Evolutionary conservation across 2,113 vertebrate species (phyloP).

Genomic region (Corvus moneduloides): DNA sequence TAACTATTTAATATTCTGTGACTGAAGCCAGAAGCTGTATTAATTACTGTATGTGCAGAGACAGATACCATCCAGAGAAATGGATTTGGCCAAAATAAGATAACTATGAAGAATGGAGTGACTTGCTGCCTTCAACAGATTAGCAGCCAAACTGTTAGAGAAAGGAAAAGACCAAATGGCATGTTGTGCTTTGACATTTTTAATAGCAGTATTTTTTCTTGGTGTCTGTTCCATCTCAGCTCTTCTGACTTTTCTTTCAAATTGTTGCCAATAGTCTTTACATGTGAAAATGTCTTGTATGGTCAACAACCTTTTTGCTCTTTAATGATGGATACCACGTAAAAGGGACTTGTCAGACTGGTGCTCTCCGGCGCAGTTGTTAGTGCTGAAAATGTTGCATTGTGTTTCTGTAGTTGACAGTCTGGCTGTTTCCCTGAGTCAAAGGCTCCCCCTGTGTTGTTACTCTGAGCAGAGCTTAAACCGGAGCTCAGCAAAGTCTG

Average conservation of each 20-base stretch:
- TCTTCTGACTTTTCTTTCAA: background rate
- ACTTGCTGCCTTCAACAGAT: background rate
- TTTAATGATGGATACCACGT: background rate
- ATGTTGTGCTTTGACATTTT: background rate
- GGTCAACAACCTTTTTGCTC: background rate
- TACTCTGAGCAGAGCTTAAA: background rate
- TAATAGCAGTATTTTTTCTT: background rate
- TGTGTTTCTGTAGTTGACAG: background rate
- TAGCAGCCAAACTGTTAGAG: background rate
- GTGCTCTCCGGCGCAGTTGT: background rate
- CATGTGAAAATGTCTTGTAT: background rate
- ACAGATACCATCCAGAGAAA: background rate
- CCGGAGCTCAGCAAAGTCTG: background rate
- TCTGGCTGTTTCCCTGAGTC: background rate
- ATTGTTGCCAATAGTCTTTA: background rate
- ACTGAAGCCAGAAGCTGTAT: background rate
- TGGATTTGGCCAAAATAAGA: background rate
- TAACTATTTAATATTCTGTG: slow-evolving; percentile 5
- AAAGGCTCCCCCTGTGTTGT: background rate
- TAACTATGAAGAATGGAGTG: background rate
- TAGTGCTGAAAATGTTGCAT: background rate
- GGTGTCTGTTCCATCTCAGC: background rate
- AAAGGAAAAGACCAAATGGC: background rate
- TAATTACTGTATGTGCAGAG: background rate
- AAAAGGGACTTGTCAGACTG: background rate